These are phyloP conservation scores for Galaxias olidus DNA, from an alignment of 2,797 vertebrate species.

Conservation along the genomic window DNA sequence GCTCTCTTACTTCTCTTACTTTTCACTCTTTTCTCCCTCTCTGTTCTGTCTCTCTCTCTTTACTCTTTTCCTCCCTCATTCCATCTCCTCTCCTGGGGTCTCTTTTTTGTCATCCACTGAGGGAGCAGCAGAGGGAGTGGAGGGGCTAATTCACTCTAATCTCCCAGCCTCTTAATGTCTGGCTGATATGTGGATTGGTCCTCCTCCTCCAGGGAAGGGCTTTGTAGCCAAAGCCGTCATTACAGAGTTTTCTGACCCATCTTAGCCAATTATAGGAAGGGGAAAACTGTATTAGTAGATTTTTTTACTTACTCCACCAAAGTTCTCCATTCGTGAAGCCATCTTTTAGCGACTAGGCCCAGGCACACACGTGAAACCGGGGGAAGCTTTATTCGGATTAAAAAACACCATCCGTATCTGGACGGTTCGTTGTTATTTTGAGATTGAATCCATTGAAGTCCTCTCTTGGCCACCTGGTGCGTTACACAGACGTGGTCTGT, in stretches of 20 bases:
- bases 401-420: too few relatives aligned
- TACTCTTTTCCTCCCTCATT: not conserved
- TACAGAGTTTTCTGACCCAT: slow-evolving; percentile 66
- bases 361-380: too few relatives aligned
- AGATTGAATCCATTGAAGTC: too few relatives aligned
- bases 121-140: slow-evolving; percentile 55
- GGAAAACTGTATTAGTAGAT: slow-evolving; percentile 59
- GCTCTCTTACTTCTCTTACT: slow-evolving; percentile 14
- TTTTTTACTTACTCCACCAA: slow-evolving; percentile 54
- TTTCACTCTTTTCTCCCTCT: slow-evolving; percentile 14
- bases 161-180: slow-evolving; percentile 72
- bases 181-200: slow-evolving; percentile 74
- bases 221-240: slow-evolving; percentile 75
- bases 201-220: slow-evolving; percentile 61
- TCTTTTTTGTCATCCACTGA: slow-evolving; percentile 64
- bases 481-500: too few relatives aligned
- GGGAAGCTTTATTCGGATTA: too few relatives aligned
- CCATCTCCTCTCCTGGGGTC: slow-evolving; percentile 60
- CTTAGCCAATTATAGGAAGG: slow-evolving; percentile 71
- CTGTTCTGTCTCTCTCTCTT: not conserved
- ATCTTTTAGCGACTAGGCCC: not conserved
- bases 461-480: too few relatives aligned
- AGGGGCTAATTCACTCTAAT: slow-evolving; percentile 76
- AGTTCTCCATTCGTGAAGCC: slow-evolving; percentile 37
- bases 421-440: too few relatives aligned